A percentile compares a stretch with the other conserved stretches of the same genome.
Conservation (phyloP, 2,888 invertebrate genomes). For the Drosophila ezoana region DNA sequence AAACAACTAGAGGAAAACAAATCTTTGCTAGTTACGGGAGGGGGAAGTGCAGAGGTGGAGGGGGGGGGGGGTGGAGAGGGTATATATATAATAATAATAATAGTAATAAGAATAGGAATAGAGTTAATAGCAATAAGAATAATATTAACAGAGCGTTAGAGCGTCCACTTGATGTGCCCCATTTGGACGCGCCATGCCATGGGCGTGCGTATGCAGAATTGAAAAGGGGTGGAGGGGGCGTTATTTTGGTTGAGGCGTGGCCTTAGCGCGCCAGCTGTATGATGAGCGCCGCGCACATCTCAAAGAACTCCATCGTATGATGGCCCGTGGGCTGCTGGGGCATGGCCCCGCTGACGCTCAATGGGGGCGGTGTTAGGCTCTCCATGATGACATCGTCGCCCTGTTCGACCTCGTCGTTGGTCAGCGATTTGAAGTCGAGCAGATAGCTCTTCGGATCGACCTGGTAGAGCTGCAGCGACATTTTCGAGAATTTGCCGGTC, state of each 20-base stretch:
- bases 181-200: conserved; percentile 15
- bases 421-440: conserved; percentile 98
- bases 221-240: background rate
- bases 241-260: conserved; percentile 15
- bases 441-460: conserved; percentile 99
- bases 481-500: conserved; percentile 95
- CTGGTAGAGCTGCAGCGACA: conserved; percentile 99
- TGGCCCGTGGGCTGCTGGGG: conserved; percentile 88
- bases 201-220: background rate
- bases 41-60: no score
- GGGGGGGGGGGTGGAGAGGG: no score
- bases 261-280: conserved; percentile 96
- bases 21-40: no score
- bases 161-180: background rate
- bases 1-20: no score
- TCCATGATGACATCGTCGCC: conserved; percentile 85
- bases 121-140: background rate
- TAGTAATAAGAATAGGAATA: conserved; percentile 4
- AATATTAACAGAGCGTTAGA: background rate
- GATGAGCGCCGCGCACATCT: conserved; percentile 99
- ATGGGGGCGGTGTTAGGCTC: conserved; percentile 84
- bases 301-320: conserved; percentile 99
- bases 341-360: conserved; percentile 76
- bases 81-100: conserved; percentile 11
- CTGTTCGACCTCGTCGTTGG: conserved; percentile 89